Percentiles rank a stretch among this genome's conserved stretches.
Evolutionary conservation across 2,113 vertebrate genomes (phyloP).

Genomic region (Hydrochoerus hydrochaeris): DNA sequence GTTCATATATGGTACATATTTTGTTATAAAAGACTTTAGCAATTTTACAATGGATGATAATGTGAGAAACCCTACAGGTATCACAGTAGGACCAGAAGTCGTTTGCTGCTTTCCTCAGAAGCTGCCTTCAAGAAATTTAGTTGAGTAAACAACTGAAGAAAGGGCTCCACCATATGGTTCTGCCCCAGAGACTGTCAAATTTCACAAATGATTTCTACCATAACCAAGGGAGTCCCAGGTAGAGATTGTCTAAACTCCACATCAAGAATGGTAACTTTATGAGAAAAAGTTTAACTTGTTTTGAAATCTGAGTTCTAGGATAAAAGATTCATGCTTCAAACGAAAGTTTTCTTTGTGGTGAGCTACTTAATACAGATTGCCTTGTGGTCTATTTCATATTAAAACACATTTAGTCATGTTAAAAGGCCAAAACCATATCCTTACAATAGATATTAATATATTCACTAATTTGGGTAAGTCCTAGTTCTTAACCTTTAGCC

Average conservation of each 20-base stretch:
- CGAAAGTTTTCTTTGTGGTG: background rate
- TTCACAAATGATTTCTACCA: conserved; percentile 9
- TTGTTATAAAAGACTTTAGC: conserved; percentile 31
- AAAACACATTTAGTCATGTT: background rate
- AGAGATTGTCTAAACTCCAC: conserved; percentile 14
- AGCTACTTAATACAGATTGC: conserved; percentile 22
- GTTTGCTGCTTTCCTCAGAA: background rate
- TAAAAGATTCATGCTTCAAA: background rate
- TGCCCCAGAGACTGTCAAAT: background rate
- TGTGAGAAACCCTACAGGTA: background rate
- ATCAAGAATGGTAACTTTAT: conserved; percentile 42
- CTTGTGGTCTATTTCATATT: background rate
- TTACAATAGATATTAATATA: conserved; percentile 50
- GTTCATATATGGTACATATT: background rate
- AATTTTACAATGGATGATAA: conserved; percentile 31
- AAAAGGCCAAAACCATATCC: conserved; percentile 14
- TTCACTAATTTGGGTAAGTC: conserved; percentile 31
- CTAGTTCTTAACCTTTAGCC: background rate
- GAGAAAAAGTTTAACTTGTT: conserved; percentile 51
- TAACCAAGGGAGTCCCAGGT: background rate
- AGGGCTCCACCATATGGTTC: background rate
- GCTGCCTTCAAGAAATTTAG: conserved; percentile 24
- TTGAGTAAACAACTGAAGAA: background rate
- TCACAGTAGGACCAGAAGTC: background rate
- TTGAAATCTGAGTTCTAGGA: conserved; percentile 45